Base-by-base conservation (phyloP, 2,797 vertebrate genomes). In the Ataeniobius toweri region DNA sequence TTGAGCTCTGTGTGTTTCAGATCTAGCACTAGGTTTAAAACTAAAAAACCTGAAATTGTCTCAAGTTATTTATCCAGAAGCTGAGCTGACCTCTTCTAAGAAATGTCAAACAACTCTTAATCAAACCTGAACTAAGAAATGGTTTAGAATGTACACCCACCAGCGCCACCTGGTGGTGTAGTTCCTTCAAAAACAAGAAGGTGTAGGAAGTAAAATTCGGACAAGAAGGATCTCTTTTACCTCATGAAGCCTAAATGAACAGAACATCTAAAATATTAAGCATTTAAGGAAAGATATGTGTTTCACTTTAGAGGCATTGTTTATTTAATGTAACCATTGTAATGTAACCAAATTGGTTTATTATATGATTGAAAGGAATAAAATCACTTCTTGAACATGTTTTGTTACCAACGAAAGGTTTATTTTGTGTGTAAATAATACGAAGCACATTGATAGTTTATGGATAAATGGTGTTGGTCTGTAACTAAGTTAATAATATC, bases 331-430 rank as follows among this genome's bases (percentile, higher is more conserved):
- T 39, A 72, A 70, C 1, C 48, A 39, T 26, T 72, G 31, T 31
- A 31, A 31, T 31, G 31, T 31, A 31, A 31, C 31, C 18, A 56
- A 75, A 39, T 8, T 3, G 14, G 41, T 80, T 84, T 76, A 75
- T 39, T 51, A 10, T 59, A 13, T 36, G 24, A 50, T 51, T 41
- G 5, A 59, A 39, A 41, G 22, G 53, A 24, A 31, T 44, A 6
- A 53, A 44, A 1, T 5, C 61, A 67, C 12, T 28, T 7, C 22
- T 24, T 78, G 36, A 70, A 46, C 59, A 18, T 69, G 44, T 73
- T 55, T 76, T 44, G 3, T 41, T 53, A 28, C 26, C 28, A 46
- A 20, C 12, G 20, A 24, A 28, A 61, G 44, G 53, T 76, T 46
- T 36, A 72, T 68, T 13, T 73, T 67, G 67, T 36, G 56, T 56